Conservation (phyloP, 2,113 vertebrate genomes). For the Aphyosemion australe region DNA sequence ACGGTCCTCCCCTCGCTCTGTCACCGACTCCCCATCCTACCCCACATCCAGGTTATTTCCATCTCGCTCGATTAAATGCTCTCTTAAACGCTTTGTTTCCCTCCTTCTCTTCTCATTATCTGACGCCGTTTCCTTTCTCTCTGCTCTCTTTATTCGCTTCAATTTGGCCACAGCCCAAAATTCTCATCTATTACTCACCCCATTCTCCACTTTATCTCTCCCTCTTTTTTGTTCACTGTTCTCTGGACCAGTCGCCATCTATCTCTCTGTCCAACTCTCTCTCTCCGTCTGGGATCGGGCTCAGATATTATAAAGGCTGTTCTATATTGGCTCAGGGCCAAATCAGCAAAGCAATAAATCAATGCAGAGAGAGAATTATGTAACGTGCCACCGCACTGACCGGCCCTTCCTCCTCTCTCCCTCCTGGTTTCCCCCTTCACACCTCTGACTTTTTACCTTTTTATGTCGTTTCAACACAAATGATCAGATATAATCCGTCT, state of each 20-base stretch:
- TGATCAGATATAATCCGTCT: background rate
- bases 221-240: slow-evolving; percentile 17
- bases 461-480: slow-evolving; percentile 9
- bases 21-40: slow-evolving; percentile 19
- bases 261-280: slow-evolving; percentile 24
- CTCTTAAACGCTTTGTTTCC: slow-evolving; percentile 54
- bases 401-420: slow-evolving; percentile 6
- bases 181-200: slow-evolving; percentile 28
- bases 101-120: slow-evolving; percentile 49
- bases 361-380: slow-evolving; percentile 71
- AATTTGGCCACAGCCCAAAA: slow-evolving; percentile 55
- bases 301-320: slow-evolving; percentile 60
- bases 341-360: slow-evolving; percentile 67
- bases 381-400: slow-evolving; percentile 58
- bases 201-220: background rate
- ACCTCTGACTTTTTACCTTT: slow-evolving; percentile 14
- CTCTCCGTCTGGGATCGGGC: slow-evolving; percentile 31
- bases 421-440: slow-evolving; percentile 5
- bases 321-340: slow-evolving; percentile 61
- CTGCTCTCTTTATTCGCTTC: slow-evolving; percentile 39
- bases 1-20: slow-evolving; percentile 8
- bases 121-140: slow-evolving; percentile 12
- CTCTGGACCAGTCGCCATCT: slow-evolving; percentile 34
- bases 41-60: slow-evolving; percentile 29
- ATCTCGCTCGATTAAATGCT: slow-evolving; percentile 51